These are phyloP conservation scores for Pyralis farinalis DNA, from an alignment of 2,888 invertebrate genomes.

Conservation along the genomic window DNA sequence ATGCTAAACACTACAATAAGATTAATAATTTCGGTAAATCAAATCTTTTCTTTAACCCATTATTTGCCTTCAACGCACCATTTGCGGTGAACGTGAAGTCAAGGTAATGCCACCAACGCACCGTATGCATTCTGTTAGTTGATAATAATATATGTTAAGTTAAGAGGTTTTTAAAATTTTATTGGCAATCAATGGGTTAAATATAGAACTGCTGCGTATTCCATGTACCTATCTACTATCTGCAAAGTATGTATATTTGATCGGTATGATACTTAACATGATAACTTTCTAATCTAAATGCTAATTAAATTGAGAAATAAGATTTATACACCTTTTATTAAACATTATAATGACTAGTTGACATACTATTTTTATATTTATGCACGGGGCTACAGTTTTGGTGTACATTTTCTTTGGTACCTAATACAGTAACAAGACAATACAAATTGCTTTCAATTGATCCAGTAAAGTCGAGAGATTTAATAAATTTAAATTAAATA, in stretches of 20 bases:
- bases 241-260: constrained; percentile 6
- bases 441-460: background rate
- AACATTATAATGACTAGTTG: constrained; percentile 19
- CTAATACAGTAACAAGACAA: background rate
- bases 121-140: too few species aligned
- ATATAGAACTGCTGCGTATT: constrained; percentile 5
- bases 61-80: too few species aligned
- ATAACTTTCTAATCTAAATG: constrained; percentile 3
- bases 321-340: constrained; percentile 7
- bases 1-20: constrained; percentile 10
- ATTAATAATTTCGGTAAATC: constrained; percentile 11
- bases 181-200: too few species aligned
- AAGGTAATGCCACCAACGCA: too few species aligned
- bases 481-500: too few species aligned
- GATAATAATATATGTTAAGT: too few species aligned
- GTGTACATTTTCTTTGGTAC: constrained; percentile 17
- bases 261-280: background rate
- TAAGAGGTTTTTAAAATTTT: too few species aligned
- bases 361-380: constrained; percentile 3
- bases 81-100: too few species aligned
- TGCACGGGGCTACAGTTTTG: constrained; percentile 6
- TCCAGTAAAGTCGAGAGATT: too few species aligned
- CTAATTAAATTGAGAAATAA: constrained; percentile 3
- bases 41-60: too few species aligned
- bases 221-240: too few species aligned